Conservation (phyloP, 2,888 invertebrate species). For the Amphipoea lucens region DNA sequence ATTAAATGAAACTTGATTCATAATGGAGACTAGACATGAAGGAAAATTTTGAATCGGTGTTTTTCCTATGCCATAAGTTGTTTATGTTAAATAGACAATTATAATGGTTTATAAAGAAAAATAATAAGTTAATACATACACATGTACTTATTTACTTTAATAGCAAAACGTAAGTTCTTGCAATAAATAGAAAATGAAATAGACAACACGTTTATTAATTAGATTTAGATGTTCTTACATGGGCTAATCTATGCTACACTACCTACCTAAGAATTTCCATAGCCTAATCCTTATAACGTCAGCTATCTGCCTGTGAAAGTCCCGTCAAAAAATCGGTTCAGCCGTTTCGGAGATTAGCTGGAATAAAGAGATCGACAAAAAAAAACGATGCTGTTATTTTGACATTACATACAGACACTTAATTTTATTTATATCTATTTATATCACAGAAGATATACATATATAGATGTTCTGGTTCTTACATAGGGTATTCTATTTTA, state of each 20-base stretch:
- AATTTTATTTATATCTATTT: too few relatives aligned
- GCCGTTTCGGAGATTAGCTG: too few relatives aligned
- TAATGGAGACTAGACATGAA: background rate
- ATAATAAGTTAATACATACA: background rate
- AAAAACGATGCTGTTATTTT: too few relatives aligned
- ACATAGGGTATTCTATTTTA: background rate
- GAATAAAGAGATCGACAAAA: too few relatives aligned
- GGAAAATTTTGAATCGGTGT: conserved; percentile 18
- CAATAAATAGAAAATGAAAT: background rate
- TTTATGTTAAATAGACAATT: conserved; percentile 3
- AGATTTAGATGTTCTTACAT: background rate
- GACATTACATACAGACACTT: too few relatives aligned
- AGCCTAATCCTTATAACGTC: too few relatives aligned
- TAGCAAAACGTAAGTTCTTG: background rate
- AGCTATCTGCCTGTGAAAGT: too few relatives aligned
- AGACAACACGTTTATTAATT: background rate
- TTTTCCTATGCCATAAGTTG: conserved; percentile 19
- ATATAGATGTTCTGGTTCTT: too few relatives aligned
- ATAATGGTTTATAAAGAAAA: conserved; percentile 3
- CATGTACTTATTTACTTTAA: background rate
- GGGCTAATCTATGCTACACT: background rate
- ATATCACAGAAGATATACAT: too few relatives aligned
- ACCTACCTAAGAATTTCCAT: background rate
- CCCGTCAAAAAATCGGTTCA: too few relatives aligned
- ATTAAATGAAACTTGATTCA: conserved; percentile 1